A percentile compares a stretch with the other conserved stretches of the same genome.
These are phyloP conservation scores for Entomyzon cyanotis DNA, from an alignment of 2,113 vertebrate genomes.

Conservation along the genomic window DNA sequence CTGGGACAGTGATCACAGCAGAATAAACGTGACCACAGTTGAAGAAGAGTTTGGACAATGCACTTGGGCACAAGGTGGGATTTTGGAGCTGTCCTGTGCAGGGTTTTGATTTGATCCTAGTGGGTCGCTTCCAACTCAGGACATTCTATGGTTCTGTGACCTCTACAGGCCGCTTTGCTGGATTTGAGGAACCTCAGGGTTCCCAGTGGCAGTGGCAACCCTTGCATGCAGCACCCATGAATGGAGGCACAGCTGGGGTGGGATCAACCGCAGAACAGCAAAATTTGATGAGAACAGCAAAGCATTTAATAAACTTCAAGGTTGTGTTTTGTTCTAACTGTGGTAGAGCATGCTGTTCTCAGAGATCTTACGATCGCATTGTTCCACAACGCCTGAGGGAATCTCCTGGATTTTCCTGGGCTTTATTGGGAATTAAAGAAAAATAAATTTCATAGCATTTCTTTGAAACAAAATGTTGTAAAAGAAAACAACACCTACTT, in stretches of 20 bases:
- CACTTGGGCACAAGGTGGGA: background rate
- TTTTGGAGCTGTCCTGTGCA: background rate
- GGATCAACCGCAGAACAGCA: background rate
- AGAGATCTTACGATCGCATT: fast-evolving
- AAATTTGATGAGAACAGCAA: background rate
- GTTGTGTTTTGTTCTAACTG: background rate
- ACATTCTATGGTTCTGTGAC: background rate
- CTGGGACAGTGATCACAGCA: background rate
- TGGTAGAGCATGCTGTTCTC: background rate
- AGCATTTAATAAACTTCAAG: fast-evolving
- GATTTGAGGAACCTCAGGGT: background rate
- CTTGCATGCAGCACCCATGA: fast-evolving
- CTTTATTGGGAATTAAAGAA: background rate
- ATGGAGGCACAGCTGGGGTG: background rate
- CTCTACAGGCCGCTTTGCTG: fast-evolving
- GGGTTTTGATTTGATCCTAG: background rate
- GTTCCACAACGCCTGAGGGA: fast-evolving
- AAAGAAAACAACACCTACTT: background rate
- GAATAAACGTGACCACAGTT: background rate
- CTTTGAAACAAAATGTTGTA: background rate
- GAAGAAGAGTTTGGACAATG: background rate
- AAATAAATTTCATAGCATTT: background rate
- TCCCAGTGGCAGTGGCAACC: fast-evolving
- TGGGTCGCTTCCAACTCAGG: background rate
- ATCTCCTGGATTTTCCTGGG: background rate